Percentiles rank a stretch among this genome's conserved stretches.
These are phyloP conservation scores for Helarctos malayanus DNA, from an alignment of 2,797 vertebrate species.

Conservation along the genomic window DNA sequence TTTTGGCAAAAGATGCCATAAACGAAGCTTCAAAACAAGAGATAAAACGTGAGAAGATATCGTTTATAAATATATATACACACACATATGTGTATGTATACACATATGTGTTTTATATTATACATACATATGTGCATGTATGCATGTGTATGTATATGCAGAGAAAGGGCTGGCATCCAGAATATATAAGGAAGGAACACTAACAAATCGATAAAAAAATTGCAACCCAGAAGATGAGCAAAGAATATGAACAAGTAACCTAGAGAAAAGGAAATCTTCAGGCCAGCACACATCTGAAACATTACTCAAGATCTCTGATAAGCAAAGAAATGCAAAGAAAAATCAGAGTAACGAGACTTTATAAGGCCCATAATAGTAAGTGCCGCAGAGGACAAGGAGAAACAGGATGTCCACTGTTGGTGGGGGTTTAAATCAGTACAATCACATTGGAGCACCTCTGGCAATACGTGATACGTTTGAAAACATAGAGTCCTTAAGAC, in stretches of 20 bases:
- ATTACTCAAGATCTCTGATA: background rate
- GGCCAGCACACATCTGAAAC: background rate
- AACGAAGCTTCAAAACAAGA: conserved; percentile 47
- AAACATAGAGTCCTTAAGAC: background rate
- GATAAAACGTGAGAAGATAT: background rate
- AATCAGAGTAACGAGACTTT: background rate
- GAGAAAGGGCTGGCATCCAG: conserved; percentile 5
- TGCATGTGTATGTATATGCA: background rate
- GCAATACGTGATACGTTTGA: background rate
- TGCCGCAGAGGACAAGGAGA: background rate
- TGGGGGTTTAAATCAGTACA: background rate
- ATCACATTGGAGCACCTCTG: background rate
- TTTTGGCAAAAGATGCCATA: conserved; percentile 49
- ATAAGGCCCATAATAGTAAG: background rate
- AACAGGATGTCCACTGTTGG: background rate
- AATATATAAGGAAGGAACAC: conserved; percentile 58
- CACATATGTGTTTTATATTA: background rate
- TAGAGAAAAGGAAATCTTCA: background rate
- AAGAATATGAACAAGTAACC: background rate
- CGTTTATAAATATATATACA: background rate
- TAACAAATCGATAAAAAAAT: background rate
- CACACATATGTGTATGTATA: background rate
- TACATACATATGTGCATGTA: background rate
- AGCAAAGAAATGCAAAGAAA: conserved; percentile 38
- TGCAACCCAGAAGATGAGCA: background rate